Evolutionary conservation across 2,888 invertebrate genomes (phyloP), one percentile per base, ranked within the genome.

Genomic region (Eristalis intricaria): DNA sequence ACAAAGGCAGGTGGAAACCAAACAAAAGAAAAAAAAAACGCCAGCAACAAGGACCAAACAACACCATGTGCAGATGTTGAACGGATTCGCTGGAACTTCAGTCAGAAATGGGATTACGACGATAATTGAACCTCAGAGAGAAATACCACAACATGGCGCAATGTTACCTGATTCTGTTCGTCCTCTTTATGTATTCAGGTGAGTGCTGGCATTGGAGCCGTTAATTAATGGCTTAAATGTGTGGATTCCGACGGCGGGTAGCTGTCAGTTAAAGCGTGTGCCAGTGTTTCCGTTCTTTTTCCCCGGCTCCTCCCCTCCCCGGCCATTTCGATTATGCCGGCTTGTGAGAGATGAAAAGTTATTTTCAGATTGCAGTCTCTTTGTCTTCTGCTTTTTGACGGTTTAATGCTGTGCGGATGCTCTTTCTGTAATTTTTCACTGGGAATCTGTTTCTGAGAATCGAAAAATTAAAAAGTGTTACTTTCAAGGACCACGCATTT

Each of bases 171-270:
- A 79, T 87, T 87, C 84, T 87, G 71, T 79, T 87, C 79, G 76
- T 87, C 76, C 87, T 87, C 50, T 87, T 87, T 80, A 87, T 87
- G 84, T 84, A 87, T 87, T 87, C 84, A 80, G 87, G 87, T 87
- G 84, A 87, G 87, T 84, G 60, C 32, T 22, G n/a, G 71, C 22
- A 32, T 22, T 82, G 43, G 40, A 23, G 61, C 8, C 61, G 58
- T 79, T 79, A 68, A 75, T 75, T 70, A 86, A 70, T 78, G 68
- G 68, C 15, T 73, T 76, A 63, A 60, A 73, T 56, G 43, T 69
- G 69, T 64, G 43, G 50, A 50, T 11, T 56, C 13, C 38, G 23
- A 8, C 4, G 19, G 56, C 13, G 32, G 15, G 63, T 43, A n/a
- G n/a, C 19, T 50, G 50, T n/a, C n/a, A 19, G n/a, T 19, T 8